phyloP scores from a whole-genome alignment of 2,797 vertebrate genomes.

The Sebastes oblongus region DNA sequence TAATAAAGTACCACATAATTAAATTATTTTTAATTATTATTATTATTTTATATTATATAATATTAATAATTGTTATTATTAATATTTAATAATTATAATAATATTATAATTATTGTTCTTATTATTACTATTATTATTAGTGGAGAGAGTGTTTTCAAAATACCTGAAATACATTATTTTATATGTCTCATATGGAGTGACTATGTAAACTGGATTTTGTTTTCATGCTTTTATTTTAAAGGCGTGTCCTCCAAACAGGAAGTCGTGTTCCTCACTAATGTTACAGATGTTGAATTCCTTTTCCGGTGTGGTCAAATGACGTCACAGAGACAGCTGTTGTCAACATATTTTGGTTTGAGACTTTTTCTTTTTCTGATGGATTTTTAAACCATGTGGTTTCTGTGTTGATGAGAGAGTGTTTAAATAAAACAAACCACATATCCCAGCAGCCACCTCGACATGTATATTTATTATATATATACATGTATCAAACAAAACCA shows the following conservation, averaged over 20 bases:
- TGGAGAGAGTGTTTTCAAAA: not conserved
- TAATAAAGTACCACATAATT: not conserved
- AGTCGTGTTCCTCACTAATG: not conserved
- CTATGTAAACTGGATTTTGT: not conserved
- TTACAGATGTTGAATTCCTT: not conserved
- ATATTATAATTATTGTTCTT: too few species aligned
- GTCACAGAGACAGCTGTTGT: slow-evolving; percentile 16
- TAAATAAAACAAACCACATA: not conserved
- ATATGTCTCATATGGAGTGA: not conserved
- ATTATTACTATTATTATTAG: not conserved
- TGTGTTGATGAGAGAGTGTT: not conserved
- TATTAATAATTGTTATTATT: too few species aligned
- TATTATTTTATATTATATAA: too few species aligned
- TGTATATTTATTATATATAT: not conserved
- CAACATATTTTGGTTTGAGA: not conserved
- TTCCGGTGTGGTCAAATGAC: slow-evolving; percentile 67
- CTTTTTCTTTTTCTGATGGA: not conserved
- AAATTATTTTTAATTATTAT: not conserved
- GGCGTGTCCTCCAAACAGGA: slow-evolving; percentile 5
- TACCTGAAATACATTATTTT: not conserved
- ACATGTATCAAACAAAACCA: not conserved
- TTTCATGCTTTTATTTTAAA: slow-evolving; percentile 34
- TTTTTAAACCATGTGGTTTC: not conserved
- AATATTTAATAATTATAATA: too few species aligned
- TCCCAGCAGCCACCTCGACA: too few species aligned